Evolutionary conservation across 1,140 invertebrate genomes (phyloP).

Genomic region (Drosophila fuyamai): DNA sequence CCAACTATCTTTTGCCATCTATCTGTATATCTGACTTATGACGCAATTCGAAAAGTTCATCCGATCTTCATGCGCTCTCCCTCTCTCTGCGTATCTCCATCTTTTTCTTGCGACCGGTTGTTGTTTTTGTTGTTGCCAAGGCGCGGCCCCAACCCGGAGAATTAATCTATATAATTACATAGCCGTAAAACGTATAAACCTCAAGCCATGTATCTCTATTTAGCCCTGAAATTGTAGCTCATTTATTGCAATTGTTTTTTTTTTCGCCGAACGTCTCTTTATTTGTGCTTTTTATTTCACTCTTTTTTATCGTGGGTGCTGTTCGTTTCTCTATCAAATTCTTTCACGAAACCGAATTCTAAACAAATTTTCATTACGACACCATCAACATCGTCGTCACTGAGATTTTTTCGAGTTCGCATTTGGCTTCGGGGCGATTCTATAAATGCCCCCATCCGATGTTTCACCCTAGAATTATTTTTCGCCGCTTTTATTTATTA

Average conservation of each 20-base stretch:
- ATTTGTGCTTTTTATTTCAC: constrained; percentile 1
- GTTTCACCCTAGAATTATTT: constrained; percentile 53
- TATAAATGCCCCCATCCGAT: constrained; percentile 57
- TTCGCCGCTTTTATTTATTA: constrained; percentile 39
- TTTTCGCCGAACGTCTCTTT: not conserved
- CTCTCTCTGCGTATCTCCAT: not conserved
- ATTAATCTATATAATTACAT: constrained; percentile 70
- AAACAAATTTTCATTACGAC: constrained; percentile 79
- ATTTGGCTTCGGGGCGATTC: constrained; percentile 38
- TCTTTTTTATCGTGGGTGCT: constrained; percentile 7
- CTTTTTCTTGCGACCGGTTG: not conserved
- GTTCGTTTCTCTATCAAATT: constrained; percentile 39
- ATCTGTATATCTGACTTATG: constrained; percentile 67
- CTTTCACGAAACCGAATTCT: constrained; percentile 65
- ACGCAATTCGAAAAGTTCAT: constrained; percentile 73
- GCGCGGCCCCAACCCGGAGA: constrained; percentile 38
- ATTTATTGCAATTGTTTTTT: constrained; percentile 47
- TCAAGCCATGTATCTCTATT: constrained; percentile 51
- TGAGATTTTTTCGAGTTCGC: constrained; percentile 26
- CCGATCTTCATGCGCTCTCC: constrained; percentile 32
- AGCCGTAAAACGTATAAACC: constrained; percentile 50
- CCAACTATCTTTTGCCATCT: constrained; percentile 74
- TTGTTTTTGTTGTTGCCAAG: constrained; percentile 17
- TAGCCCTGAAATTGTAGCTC: constrained; percentile 68
- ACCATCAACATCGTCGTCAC: constrained; percentile 51